Evolutionary conservation across 2,797 vertebrate species (phyloP).

Genomic region (Propithecus perrieri): DNA sequence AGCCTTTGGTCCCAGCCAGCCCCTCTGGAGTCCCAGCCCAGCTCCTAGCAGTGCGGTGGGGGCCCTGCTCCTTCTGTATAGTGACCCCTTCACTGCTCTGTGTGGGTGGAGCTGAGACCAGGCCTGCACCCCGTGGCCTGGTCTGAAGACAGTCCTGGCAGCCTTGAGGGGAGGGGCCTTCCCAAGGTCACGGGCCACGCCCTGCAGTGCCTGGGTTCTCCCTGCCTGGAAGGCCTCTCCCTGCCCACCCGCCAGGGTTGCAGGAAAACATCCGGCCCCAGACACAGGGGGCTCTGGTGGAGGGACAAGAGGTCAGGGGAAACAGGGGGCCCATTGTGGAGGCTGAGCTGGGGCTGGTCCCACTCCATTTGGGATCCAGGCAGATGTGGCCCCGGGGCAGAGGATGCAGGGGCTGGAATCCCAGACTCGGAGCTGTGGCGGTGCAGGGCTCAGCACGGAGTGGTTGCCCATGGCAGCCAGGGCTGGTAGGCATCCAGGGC

Average conservation of each 20-base stretch:
- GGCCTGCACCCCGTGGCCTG: not conserved
- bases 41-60: not conserved
- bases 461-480: not conserved
- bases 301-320: conserved; percentile 81
- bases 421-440: rapidly evolving
- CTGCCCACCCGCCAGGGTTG: not conserved
- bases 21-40: rapidly evolving
- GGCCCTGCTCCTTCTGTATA: too few relatives aligned
- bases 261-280: conserved; percentile 50
- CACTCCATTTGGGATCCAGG: conserved; percentile 74
- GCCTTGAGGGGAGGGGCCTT: not conserved
- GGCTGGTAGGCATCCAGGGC: rapidly evolving
- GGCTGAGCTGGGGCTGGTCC: conserved; percentile 74
- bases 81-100: not conserved
- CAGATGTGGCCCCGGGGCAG: conserved; percentile 61
- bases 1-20: not conserved
- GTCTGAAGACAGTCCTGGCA: rapidly evolving
- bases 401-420: not conserved
- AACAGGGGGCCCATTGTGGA: conserved; percentile 83
- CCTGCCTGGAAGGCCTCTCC: not conserved
- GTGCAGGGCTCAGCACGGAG: not conserved
- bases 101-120: not conserved
- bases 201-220: not conserved
- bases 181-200: not conserved
- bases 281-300: conserved; percentile 74